phyloP scores from a whole-genome alignment of 1,140 invertebrate genomes.

The Nebria ingens region DNA sequence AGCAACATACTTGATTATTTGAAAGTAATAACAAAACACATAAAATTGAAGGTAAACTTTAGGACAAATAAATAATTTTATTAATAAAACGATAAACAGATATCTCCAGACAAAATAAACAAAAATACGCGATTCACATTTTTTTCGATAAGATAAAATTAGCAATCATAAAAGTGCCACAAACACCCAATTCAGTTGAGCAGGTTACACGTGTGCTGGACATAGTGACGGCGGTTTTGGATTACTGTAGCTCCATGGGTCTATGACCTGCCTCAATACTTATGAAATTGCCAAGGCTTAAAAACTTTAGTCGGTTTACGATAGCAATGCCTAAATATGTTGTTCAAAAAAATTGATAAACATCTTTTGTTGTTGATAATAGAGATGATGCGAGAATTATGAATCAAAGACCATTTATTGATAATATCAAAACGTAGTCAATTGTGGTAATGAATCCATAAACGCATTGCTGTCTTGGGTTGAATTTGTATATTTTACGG shows the following conservation, averaged over 20 bases:
- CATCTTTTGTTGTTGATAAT: too few relatives aligned
- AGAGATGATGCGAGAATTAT: too few relatives aligned
- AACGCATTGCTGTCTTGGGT: too few relatives aligned
- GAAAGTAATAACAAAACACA: too few relatives aligned
- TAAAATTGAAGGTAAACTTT: not conserved
- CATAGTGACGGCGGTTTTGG: not conserved
- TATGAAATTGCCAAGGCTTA: not conserved
- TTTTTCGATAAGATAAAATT: conserved; percentile 7
- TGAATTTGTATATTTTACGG: too few relatives aligned
- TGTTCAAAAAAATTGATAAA: not conserved
- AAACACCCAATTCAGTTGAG: not conserved
- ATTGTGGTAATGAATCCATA: too few relatives aligned
- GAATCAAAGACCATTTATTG: too few relatives aligned
- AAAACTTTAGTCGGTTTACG: not conserved
- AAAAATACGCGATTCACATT: not conserved
- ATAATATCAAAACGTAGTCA: too few relatives aligned
- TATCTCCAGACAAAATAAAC: conserved; percentile 9
- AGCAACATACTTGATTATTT: too few relatives aligned
- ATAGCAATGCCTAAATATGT: not conserved
- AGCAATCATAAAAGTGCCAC: not conserved
- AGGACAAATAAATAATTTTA: not conserved
- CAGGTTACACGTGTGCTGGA: not conserved
- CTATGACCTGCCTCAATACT: not conserved
- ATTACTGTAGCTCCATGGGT: not conserved
- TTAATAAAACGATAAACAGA: not conserved